A percentile compares a stretch with the other conserved stretches of the same genome.
These are phyloP conservation scores for Corbicula japonica DNA, from an alignment of 2,888 invertebrate genomes.

Conservation along the genomic window DNA sequence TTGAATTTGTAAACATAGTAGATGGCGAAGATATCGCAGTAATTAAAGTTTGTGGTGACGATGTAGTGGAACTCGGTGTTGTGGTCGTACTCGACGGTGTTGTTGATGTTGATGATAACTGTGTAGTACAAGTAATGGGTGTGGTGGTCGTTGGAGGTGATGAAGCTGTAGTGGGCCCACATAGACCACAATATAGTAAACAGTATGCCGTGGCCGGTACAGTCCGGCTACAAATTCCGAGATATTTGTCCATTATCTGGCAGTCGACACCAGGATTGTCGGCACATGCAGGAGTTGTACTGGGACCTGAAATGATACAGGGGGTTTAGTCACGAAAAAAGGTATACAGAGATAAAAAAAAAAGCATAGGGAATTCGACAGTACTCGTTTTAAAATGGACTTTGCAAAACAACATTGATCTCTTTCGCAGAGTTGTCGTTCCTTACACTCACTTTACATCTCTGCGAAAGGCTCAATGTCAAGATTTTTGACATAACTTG, in stretches of 20 bases:
- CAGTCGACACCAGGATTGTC: conserved; percentile 61
- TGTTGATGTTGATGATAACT: conserved; percentile 15
- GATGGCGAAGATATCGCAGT: conserved; percentile 1
- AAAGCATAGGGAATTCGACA: no score
- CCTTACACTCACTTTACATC: no score
- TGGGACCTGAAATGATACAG: background rate
- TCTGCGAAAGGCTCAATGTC: no score
- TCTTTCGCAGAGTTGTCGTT: no score
- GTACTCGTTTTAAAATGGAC: no score
- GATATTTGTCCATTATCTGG: conserved; percentile 42
- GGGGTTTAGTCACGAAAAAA: no score
- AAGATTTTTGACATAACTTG: no score
- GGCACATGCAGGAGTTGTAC: conserved; percentile 27
- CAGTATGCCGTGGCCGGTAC: conserved; percentile 49
- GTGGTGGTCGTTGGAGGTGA: background rate
- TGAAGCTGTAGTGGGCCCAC: conserved; percentile 31
- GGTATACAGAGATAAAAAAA: no score
- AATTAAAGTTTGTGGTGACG: background rate
- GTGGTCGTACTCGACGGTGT: conserved; percentile 3
- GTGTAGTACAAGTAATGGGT: background rate
- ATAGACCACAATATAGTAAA: conserved; percentile 54
- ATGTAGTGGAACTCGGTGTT: no score
- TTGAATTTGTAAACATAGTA: background rate
- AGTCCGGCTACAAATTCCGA: conserved; percentile 40
- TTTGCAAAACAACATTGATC: no score